Evolutionary conservation across 1,140 invertebrate genomes (phyloP).

Genomic region (Cyphomyrmex costatus): DNA sequence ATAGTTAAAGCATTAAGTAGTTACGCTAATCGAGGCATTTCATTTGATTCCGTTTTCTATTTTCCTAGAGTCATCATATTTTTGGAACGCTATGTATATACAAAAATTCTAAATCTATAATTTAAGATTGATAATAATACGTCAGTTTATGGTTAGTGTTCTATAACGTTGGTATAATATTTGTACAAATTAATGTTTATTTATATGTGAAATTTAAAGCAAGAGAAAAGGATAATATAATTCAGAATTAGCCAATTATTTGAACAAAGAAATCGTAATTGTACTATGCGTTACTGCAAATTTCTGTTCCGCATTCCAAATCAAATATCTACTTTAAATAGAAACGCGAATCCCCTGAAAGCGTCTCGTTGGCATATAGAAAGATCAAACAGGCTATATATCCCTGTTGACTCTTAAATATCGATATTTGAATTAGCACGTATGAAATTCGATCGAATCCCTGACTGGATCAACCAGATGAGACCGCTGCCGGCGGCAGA

Average conservation of each 20-base stretch:
- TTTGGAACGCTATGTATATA: not conserved
- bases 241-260: not conserved
- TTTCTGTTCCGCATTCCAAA: not conserved
- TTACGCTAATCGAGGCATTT: slow-evolving; percentile 29
- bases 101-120: not conserved
- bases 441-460: slow-evolving; percentile 81
- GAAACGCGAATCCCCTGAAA: slow-evolving; percentile 21
- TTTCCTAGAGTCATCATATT: not conserved
- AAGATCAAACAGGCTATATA: slow-evolving; percentile 30
- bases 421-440: slow-evolving; percentile 26
- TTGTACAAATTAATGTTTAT: not conserved
- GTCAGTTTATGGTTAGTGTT: not conserved
- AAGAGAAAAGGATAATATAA: not conserved
- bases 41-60: slow-evolving; percentile 10
- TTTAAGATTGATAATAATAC: not conserved
- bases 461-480: slow-evolving; percentile 83
- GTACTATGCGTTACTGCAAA: not conserved
- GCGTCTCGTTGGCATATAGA: slow-evolving; percentile 30
- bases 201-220: not conserved
- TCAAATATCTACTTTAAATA: not conserved
- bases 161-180: not conserved
- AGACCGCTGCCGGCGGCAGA: slow-evolving; percentile 70
- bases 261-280: not conserved
- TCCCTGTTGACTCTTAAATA: slow-evolving; percentile 8
- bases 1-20: slow-evolving; percentile 53